Evolutionary conservation across 2,888 invertebrate genomes (phyloP).

Genomic region (Neoascia interrupta): DNA sequence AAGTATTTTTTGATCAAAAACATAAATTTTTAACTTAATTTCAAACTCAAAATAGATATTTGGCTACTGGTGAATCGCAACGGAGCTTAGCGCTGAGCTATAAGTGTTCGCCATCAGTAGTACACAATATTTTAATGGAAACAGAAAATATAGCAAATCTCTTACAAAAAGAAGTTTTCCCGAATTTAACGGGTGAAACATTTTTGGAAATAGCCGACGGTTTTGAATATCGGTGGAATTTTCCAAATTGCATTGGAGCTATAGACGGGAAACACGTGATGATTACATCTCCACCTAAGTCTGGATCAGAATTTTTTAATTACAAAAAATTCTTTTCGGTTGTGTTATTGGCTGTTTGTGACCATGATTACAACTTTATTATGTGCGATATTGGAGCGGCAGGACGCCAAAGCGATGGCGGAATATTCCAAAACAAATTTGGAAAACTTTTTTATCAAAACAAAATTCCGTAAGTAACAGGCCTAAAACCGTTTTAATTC

Average conservation of each 20-base stretch:
- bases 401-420: not conserved
- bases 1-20: too few species aligned
- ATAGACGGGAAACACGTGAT: not conserved
- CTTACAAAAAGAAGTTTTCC: too few species aligned
- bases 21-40: too few species aligned
- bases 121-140: too few species aligned
- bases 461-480: not conserved
- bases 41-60: too few species aligned
- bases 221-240: not conserved
- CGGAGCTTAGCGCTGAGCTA: too few species aligned
- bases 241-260: too few species aligned
- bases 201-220: not conserved
- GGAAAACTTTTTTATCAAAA: not conserved
- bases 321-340: not conserved
- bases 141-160: too few species aligned
- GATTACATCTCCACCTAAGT: not conserved
- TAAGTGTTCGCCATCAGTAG: too few species aligned
- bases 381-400: slow-evolving; percentile 9
- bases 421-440: not conserved
- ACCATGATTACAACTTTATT: not conserved
- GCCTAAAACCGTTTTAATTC: too few species aligned
- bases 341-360: not conserved
- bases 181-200: too few species aligned
- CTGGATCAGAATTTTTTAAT: not conserved
- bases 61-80: too few species aligned